These are phyloP conservation scores for Dasyornis broadbenti DNA, from an alignment of 2,113 vertebrate genomes.

Conservation along the genomic window DNA sequence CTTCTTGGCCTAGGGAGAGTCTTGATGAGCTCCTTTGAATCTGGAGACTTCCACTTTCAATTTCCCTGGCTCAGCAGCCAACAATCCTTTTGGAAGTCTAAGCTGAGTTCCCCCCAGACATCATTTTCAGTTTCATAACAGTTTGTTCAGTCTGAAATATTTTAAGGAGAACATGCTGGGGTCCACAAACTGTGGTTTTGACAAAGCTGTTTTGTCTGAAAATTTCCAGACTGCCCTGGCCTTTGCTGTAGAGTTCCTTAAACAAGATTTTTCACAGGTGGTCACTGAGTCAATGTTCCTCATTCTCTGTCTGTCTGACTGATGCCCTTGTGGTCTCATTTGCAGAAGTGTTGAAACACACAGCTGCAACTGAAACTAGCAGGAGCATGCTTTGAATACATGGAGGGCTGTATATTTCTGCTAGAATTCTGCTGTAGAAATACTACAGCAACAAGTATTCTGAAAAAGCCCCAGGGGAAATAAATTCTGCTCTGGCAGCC, in stretches of 20 bases:
- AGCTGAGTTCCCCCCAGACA: background rate
- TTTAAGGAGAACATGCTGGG: background rate
- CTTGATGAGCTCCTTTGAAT: background rate
- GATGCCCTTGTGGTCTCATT: background rate
- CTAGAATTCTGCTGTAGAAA: background rate
- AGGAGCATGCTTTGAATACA: background rate
- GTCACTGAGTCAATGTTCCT: slow-evolving; percentile 11
- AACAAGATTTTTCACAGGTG: slow-evolving; percentile 14
- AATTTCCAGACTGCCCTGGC: background rate
- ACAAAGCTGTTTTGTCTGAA: background rate
- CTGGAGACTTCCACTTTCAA: background rate
- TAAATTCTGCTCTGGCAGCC: background rate
- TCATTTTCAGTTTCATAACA: background rate
- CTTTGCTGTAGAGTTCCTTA: slow-evolving; percentile 1
- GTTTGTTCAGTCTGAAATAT: background rate
- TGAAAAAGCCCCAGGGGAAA: background rate
- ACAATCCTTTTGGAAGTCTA: background rate
- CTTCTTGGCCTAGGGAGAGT: background rate
- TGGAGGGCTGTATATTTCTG: background rate
- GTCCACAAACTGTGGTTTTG: background rate
- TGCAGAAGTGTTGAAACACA: slow-evolving; percentile 43
- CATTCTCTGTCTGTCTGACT: slow-evolving; percentile 11
- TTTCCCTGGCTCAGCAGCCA: background rate
- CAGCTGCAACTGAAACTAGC: slow-evolving; percentile 2
- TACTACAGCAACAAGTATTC: background rate